Evolutionary conservation across 2,888 invertebrate species (phyloP).

Genomic region (Mycogona germanica): DNA sequence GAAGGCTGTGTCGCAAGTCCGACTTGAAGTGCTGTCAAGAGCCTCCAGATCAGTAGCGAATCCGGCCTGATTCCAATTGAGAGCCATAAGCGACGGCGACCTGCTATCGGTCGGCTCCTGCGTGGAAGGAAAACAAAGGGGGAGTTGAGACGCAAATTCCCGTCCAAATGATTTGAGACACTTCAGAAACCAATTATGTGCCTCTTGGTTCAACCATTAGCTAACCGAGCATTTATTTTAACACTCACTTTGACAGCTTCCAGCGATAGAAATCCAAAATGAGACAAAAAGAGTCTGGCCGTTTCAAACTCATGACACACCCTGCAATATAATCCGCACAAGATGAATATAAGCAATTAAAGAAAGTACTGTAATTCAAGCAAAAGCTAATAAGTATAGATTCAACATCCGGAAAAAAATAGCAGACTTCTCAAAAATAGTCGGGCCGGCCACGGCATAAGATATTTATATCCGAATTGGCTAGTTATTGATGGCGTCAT

Average conservation of each 20-base stretch:
- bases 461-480: neutral
- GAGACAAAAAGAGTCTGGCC: constrained; percentile 83
- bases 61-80: constrained; percentile 55
- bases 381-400: neutral
- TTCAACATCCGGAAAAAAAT: neutral
- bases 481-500: neutral
- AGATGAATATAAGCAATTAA: too few relatives aligned
- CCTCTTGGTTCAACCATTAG: too few relatives aligned
- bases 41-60: constrained; percentile 66
- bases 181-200: too few relatives aligned
- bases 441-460: too few relatives aligned
- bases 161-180: too few relatives aligned
- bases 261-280: constrained; percentile 73
- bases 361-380: too few relatives aligned
- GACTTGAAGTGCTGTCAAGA: constrained; percentile 72
- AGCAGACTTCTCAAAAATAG: too few relatives aligned
- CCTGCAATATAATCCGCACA: too few relatives aligned
- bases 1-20: constrained; percentile 84
- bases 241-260: constrained; percentile 42
- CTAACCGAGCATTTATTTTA: too few relatives aligned
- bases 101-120: constrained; percentile 31
- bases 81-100: constrained; percentile 49
- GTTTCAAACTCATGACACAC: constrained; percentile 85
- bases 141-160: too few relatives aligned
- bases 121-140: neutral